Evolutionary conservation across 2,888 invertebrate genomes (phyloP).

Genomic region (Venusia cambrica): DNA sequence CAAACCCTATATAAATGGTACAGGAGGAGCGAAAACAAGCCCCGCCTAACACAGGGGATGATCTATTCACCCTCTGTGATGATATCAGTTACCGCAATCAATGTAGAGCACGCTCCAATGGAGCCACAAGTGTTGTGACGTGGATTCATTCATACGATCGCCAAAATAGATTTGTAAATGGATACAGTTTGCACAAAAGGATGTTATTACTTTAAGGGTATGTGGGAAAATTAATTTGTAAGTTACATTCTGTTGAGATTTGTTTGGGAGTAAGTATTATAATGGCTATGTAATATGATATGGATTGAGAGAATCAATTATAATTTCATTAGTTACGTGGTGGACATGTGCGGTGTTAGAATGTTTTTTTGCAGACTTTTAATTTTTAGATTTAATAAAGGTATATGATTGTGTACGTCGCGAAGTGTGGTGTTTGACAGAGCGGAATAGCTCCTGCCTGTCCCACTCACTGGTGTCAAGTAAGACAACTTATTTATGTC

Average conservation of each 20-base stretch:
- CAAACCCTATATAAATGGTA: constrained; percentile 27
- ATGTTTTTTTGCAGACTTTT: constrained; percentile 4
- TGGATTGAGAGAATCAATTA: constrained; percentile 31
- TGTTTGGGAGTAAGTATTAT: constrained; percentile 43
- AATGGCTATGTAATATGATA: constrained; percentile 44
- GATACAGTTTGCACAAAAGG: constrained; percentile 75
- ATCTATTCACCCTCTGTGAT: constrained; percentile 40
- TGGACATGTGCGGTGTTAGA: constrained; percentile 11
- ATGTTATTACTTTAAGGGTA: constrained; percentile 76
- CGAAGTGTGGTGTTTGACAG: too few species aligned
- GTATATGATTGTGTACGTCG: too few species aligned
- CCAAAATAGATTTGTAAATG: constrained; percentile 60
- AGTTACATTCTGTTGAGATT: constrained; percentile 56
- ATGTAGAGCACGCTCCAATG: constrained; percentile 57
- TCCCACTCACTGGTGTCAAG: too few species aligned
- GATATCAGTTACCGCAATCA: constrained; percentile 56
- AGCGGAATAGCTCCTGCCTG: too few species aligned
- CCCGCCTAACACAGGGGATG: constrained; percentile 44
- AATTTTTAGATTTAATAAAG: too few species aligned
- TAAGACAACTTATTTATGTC: too few species aligned
- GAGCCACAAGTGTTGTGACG: constrained; percentile 69
- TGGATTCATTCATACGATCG: constrained; percentile 61
- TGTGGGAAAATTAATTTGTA: constrained; percentile 79
- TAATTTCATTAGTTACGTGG: constrained; percentile 27
- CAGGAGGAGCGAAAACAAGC: constrained; percentile 37